Evolutionary conservation across 2,797 vertebrate species (phyloP), one percentile per base, ranked within the genome.

Genomic region (Hylomyscus alleni): DNA sequence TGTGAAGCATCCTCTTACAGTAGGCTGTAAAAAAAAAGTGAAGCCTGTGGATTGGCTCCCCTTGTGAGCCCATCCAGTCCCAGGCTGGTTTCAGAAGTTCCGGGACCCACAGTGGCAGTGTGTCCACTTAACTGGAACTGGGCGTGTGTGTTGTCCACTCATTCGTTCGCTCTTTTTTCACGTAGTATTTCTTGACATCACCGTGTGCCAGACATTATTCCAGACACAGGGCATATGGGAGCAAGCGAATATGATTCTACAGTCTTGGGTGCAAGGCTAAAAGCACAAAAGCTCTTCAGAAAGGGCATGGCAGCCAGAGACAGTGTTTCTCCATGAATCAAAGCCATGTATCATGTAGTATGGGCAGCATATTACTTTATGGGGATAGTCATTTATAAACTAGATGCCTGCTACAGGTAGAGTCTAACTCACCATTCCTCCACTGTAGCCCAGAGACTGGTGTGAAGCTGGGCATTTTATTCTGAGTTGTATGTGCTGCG

Each of bases 381-480:
- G 54, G 37, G 52, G n/a, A 40, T 6, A 24, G 37, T 73, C 22
- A 87, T 72, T 40, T 54, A 72, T 17, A 72, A 65, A 80, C 26
- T 8, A 72, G 56, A 77, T 80, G 13, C 44, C 65, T 37, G 72
- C 50, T 37, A 11, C 7, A 11, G 34, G 26, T 19, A 69, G 17
- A 22, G 62, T 83, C 37, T 50, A 7, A 44, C 58, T 83, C 24
- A 9, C 58, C 11, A 5, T 29, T 40, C 15, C 37, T 52, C 69
- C 60, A 0, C 1, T 2, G 85, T 37, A 37, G 58, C 62, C 84
- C n/a, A 4, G 58, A 93, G 58, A 67, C 73, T 29, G 34, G 31
- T 40, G 34, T 26, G 15, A 92, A 93, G 37, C 65, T 37, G 12
- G 40, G 58, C 11, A 4, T 88, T 96, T 96, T 67, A 62, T 81